These are phyloP conservation scores for Stratiomys singularior DNA, from an alignment of 2,888 invertebrate species.

Conservation along the genomic window DNA sequence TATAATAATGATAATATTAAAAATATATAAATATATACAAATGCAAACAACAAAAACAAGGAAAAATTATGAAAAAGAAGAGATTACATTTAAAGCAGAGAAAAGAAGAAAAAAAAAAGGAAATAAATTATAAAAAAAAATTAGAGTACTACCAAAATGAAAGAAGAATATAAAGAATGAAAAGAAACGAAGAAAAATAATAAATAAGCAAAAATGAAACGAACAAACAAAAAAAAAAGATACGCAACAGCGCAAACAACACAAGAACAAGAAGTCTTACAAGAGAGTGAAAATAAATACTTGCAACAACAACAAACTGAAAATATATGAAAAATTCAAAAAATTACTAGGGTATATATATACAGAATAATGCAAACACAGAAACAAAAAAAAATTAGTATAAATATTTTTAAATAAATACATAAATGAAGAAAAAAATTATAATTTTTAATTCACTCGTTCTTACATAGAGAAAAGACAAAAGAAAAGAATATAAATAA, in stretches of 20 bases:
- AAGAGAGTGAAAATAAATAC: conserved; percentile 29
- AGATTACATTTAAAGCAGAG: conserved; percentile 47
- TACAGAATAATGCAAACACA: conserved; percentile 42
- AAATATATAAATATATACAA: conserved; percentile 62
- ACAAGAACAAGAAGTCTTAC: conserved; percentile 34
- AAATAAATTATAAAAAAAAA: conserved; percentile 39
- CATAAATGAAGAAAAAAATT: conserved; percentile 39
- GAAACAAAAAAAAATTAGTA: conserved; percentile 41
- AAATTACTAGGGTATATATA: conserved; percentile 50
- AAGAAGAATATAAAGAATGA: conserved; percentile 40
- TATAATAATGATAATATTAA: conserved; percentile 54
- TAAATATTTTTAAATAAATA: conserved; percentile 45
- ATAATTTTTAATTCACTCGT: conserved; percentile 45
- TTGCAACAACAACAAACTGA: conserved; percentile 48
- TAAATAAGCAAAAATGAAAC: neutral
- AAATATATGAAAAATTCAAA: conserved; percentile 49
- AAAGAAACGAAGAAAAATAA: conserved; percentile 23
- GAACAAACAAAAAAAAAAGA: conserved; percentile 29
- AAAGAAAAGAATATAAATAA: too few relatives aligned
- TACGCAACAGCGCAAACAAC: conserved; percentile 10
- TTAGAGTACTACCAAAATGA: conserved; percentile 35
- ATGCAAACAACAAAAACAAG: conserved; percentile 59
- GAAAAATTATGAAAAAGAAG: conserved; percentile 50
- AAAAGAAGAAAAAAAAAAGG: conserved; percentile 47
- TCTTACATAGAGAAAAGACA: conserved; percentile 35